Conservation (phyloP, 2,888 invertebrate species). For the Lasioglossum oenotherae region DNA sequence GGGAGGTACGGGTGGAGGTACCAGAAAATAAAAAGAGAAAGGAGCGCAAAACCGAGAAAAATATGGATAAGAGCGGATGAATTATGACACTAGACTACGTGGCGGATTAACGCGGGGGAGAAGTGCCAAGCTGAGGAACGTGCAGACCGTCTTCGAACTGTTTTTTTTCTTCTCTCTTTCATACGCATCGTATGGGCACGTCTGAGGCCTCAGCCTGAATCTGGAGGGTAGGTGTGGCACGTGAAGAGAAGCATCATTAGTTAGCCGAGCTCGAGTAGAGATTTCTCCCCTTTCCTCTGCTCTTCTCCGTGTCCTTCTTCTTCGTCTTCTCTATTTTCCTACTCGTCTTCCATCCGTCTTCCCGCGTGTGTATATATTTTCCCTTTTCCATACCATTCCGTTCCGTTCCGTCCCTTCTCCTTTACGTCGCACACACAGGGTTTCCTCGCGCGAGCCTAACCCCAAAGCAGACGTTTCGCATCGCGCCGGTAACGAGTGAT, state of each 20-base stretch:
- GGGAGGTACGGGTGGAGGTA: neutral
- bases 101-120: slow-evolving; percentile 37
- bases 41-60: neutral
- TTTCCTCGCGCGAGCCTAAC: slow-evolving; percentile 14
- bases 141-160: slow-evolving; percentile 42
- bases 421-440: neutral
- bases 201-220: slow-evolving; percentile 70
- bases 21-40: neutral
- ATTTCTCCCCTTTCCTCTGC: slow-evolving; percentile 56
- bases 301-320: slow-evolving; percentile 18
- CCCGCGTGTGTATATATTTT: slow-evolving; percentile 3
- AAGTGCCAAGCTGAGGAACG: slow-evolving; percentile 28
- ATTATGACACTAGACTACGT: slow-evolving; percentile 46
- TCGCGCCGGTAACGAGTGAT: slow-evolving; percentile 50
- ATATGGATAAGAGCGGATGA: slow-evolving; percentile 38
- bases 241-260: slow-evolving; percentile 80
- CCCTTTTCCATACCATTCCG: neutral
- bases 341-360: neutral
- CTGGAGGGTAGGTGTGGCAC: slow-evolving; percentile 73
- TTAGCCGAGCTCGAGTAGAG: slow-evolving; percentile 76
- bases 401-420: neutral
- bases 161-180: neutral
- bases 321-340: slow-evolving; percentile 16
- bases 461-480: slow-evolving; percentile 47
- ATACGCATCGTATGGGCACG: slow-evolving; percentile 65